Conservation (phyloP, 2,888 invertebrate species). For the Monoplex corrugatus region DNA sequence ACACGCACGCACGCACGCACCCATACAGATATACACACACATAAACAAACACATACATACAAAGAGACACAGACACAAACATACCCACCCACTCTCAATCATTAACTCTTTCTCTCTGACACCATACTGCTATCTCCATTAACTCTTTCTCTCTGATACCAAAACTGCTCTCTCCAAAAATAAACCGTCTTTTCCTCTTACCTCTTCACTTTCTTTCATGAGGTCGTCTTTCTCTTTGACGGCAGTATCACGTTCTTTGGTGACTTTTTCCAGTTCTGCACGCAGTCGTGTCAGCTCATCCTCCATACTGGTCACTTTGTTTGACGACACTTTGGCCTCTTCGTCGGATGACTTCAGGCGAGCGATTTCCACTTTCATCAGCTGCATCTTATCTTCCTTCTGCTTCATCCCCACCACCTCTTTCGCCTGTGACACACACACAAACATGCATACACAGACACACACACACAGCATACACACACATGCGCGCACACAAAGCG, state of each 20-base stretch:
- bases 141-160: no score
- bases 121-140: no score
- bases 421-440: conserved; percentile 83
- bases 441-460: no score
- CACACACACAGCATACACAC: no score
- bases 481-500: no score
- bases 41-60: neutral
- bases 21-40: neutral
- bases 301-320: conserved; percentile 84
- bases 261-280: conserved; percentile 74
- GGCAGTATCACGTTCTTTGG: conserved; percentile 74
- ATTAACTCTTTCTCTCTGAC: no score
- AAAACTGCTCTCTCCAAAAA: no score
- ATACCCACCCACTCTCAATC: neutral
- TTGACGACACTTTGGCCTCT: conserved; percentile 74
- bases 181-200: no score
- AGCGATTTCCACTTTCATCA: conserved; percentile 81
- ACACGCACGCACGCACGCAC: neutral
- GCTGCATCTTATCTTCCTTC: conserved; percentile 69
- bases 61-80: neutral
- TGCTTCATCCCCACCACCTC: conserved; percentile 85
- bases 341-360: conserved; percentile 83
- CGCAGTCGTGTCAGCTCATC: conserved; percentile 85
- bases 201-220: conserved; percentile 75
- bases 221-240: conserved; percentile 84